Percentiles rank a stretch among this genome's conserved stretches.
phyloP scores from a whole-genome alignment of 2,113 vertebrate genomes.

The Telmatochromis sp. region DNA sequence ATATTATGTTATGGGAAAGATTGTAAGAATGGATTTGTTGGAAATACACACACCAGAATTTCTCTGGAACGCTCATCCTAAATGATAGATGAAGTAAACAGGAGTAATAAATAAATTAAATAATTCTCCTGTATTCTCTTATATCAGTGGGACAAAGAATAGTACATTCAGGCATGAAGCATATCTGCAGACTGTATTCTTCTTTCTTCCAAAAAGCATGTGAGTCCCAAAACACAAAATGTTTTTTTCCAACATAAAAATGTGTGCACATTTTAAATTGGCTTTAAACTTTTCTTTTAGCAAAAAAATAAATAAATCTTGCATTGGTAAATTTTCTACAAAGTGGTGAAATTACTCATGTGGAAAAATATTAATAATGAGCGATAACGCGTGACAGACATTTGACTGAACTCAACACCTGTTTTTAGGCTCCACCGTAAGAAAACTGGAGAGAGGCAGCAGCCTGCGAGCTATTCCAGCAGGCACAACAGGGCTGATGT shows the following conservation, averaged over 20 bases:
- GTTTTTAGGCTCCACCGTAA: background rate
- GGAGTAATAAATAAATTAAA: background rate
- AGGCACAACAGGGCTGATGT: background rate
- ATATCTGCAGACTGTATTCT: background rate
- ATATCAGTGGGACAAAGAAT: background rate
- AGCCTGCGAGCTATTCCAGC: background rate
- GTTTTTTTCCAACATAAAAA: background rate
- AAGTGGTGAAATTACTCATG: background rate
- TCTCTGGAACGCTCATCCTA: background rate
- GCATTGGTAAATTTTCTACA: background rate
- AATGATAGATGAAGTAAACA: background rate
- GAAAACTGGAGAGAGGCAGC: background rate
- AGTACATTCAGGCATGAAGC: background rate
- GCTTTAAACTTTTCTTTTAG: background rate
- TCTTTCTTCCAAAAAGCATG: background rate
- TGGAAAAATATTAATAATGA: background rate
- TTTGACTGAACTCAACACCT: slow-evolving; percentile 18
- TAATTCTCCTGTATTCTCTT: background rate
- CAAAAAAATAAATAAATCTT: background rate
- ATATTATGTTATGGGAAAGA: background rate
- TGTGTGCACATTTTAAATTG: background rate
- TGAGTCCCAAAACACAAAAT: background rate
- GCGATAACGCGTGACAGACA: background rate
- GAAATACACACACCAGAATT: background rate
- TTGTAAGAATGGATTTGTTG: background rate